Conservation (phyloP, 2,888 invertebrate species). For the Bimastos eiseni region DNA sequence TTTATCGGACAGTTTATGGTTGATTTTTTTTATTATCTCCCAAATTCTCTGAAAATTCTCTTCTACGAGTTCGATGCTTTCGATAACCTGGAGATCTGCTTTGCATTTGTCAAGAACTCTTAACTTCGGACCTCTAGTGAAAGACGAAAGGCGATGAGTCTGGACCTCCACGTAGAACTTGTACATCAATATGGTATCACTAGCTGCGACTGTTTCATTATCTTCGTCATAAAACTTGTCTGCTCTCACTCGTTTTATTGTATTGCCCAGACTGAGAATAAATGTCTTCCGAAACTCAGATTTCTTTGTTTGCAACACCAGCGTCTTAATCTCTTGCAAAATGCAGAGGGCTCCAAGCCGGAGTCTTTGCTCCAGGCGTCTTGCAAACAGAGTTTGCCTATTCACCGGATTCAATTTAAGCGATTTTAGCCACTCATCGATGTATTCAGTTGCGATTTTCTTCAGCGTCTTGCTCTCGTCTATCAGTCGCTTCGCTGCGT, state of each 20-base stretch:
- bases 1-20: neutral
- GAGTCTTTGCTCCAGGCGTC: neutral
- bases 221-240: neutral
- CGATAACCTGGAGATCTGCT: neutral
- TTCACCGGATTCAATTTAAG: neutral
- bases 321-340: neutral
- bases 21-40: neutral
- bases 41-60: neutral
- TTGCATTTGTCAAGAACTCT: neutral
- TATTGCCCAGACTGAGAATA: neutral
- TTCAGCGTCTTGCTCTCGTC: neutral
- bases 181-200: neutral
- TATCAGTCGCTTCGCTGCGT: neutral
- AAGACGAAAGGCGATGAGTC: neutral
- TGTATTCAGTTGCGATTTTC: neutral
- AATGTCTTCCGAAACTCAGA: too few relatives aligned
- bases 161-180: neutral
- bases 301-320: neutral
- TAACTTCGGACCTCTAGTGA: neutral
- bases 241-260: neutral
- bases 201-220: neutral
- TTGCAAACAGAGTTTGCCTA: neutral
- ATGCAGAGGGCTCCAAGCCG: neutral
- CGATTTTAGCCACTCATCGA: neutral
- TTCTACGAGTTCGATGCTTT: neutral